Percentiles rank a stretch among this genome's conserved stretches.
phyloP scores from a whole-genome alignment of 1,140 invertebrate species.

The Ectropis grisescens region DNA sequence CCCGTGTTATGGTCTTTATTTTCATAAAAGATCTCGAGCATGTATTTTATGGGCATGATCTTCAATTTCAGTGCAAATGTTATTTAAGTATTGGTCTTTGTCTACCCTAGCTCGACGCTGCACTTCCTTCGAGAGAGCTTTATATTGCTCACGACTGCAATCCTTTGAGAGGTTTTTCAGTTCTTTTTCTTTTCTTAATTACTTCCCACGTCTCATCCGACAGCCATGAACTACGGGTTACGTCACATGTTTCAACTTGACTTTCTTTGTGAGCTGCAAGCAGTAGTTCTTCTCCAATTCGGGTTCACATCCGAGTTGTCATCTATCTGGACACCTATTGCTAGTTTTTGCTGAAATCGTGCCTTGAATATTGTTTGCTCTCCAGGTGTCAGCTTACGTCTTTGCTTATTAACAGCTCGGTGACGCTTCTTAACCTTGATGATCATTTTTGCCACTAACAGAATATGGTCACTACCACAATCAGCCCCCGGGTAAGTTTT shows the following conservation, averaged over 20 bases:
- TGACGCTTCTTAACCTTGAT: constrained; percentile 1
- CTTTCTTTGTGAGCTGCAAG: not conserved
- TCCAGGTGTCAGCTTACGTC: not conserved
- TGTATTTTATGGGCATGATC: no score
- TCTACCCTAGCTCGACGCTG: no score
- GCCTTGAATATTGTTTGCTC: not conserved
- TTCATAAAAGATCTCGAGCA: no score
- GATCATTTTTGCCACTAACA: constrained; percentile 1
- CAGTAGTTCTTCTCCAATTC: not conserved
- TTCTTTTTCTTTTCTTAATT: not conserved
- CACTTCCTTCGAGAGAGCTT: no score
- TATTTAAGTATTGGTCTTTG: no score
- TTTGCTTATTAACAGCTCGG: not conserved
- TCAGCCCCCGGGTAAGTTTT: constrained; percentile 6
- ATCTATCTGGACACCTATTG: not conserved
- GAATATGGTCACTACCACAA: constrained; percentile 4
- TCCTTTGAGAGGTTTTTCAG: not conserved
- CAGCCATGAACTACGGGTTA: not conserved
- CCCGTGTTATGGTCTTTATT: no score
- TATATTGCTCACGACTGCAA: not conserved
- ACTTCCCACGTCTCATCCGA: not conserved
- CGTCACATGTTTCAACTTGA: not conserved
- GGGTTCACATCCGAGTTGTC: not conserved
- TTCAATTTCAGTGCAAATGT: no score
- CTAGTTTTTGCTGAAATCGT: not conserved